Evolutionary conservation across 37 sponge, comb jelly and placozoan genomes (phyloP).

Genomic region (Bolinopsis microptera): DNA sequence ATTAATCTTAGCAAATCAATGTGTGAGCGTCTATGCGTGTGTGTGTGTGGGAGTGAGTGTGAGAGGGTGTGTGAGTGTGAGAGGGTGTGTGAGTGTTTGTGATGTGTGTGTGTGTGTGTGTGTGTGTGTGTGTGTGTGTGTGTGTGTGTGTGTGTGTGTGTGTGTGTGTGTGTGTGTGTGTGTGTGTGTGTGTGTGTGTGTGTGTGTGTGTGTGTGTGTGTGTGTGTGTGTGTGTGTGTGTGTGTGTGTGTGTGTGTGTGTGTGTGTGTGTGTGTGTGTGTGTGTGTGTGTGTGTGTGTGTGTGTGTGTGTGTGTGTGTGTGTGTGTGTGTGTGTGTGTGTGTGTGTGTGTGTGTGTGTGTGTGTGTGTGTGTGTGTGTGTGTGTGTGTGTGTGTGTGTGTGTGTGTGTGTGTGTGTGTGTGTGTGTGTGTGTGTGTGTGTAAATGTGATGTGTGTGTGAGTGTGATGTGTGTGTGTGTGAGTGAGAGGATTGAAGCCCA

Average conservation of each 20-base stretch:
- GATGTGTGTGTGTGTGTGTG: conserved; percentile 45
- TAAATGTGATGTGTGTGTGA: not conserved
- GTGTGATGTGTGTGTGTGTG: not conserved
- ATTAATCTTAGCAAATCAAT: not conserved
- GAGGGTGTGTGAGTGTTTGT: not conserved
- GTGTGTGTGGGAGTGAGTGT: not conserved
- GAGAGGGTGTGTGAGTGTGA: not conserved
- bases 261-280: conserved; percentile 17
- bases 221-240: conserved; percentile 67
- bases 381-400: not conserved
- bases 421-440: conserved; percentile 29
- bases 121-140: conserved; percentile 69
- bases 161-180: conserved; percentile 67
- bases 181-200: conserved; percentile 35
- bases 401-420: not conserved
- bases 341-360: conserved; percentile 49
- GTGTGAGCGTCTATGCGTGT: conserved; percentile 42
- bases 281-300: conserved; percentile 49
- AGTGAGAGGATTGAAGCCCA: too few relatives aligned
- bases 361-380: conserved; percentile 14
- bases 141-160: conserved; percentile 68
- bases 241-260: conserved; percentile 65
- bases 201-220: not conserved
- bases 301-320: conserved; percentile 46
- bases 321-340: conserved; percentile 58